Base-by-base conservation (phyloP, 2,113 vertebrate genomes). In the Dasypus novemcinctus region DNA sequence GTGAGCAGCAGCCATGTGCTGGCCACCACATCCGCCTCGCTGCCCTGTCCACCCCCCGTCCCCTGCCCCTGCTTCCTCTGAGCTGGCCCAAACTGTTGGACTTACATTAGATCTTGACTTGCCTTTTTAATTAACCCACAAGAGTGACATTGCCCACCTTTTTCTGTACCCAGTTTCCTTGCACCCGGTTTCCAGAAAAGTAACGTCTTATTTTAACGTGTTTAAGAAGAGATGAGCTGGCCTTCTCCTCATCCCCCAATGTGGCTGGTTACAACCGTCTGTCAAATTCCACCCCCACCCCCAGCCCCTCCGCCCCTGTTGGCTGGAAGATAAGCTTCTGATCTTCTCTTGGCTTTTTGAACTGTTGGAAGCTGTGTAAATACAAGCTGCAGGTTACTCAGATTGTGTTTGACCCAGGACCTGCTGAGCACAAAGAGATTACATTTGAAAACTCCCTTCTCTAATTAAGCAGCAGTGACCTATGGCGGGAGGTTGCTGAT, bases 341-440 rank as follows among this genome's bases (percentile, higher is more conserved):
- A 98, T 98, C 98, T 97, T 98, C 97, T 96, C 97, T 97, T 97
- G 97, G 98, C 97, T 98, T 98, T 98, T 95, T 98, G 98, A 98
- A 98, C 98, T 98, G 98, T 97, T 98, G 97, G 98, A 98, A 98
- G 97, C 98, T 98, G 97, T 97, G 96, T 98, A 98, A 98, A 98
- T 97, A 98, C 97, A 97, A 93, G 83, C 79, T 95, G 96, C 2
- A 0, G 95, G 96, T 96, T 97, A 95, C 97, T 96, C 82, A 98
- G 97, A 97, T 96, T 97, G 91, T 97, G 84, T 97, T 97, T 98
- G 98, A 98, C 98, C 98, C 97, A 97, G 96, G 90, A 97, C 97
- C 97, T 97, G 94, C 97, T 92, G 98, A 98, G 96, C 94, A 96
- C 96, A 98, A 96, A 97, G 93, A 10, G 20, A 98, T 98, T 98